Evolutionary conservation across 1,140 invertebrate species (phyloP), one percentile per base, ranked within the genome.

Genomic region (Manduca sexta): DNA sequence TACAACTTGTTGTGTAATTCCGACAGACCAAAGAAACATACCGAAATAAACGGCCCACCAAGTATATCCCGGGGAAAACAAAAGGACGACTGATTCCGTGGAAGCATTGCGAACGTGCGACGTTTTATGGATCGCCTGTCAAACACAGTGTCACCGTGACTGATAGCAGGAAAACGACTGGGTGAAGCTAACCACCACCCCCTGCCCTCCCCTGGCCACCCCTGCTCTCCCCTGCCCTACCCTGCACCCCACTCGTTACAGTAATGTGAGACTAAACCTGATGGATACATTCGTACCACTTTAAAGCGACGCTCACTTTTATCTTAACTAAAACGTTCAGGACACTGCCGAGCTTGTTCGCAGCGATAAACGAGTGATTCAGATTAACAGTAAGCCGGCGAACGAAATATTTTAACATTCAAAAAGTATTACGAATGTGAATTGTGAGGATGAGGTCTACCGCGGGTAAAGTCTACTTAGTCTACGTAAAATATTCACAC

Each of bases 231-330:
- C 26, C 18, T 14, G n/a, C 15, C 11, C 15, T 8, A 11, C 16
- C 15, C 18, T 11, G 8, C 16, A 40, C 12, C 26, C 26, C 18
- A 13, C 52, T 67, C 66, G 61, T 74, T 67, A 69, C 62, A 34
- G 55, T 74, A 74, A 74, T 72, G 66, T 46, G 60, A 54, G 61
- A 52, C 52, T 74, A 72, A 71, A 72, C 60, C 69, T 72, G 69
- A 74, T 70, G 60, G 64, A 72, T 67, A 60, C 52, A 46, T 55
- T 50, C 53, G 26, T 45, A 45, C 39, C 49, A 50, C 49, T 45
- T 51, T 53, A 51, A 52, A 53, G 34, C 46, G 46, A 45, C 50
- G 38, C 15, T 54, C 34, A 50, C 52, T 57, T 60, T 61, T 61
- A 57, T 61, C 51, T 57, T 44, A 47, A 56, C 58, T 48, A 50